Base-by-base conservation (phyloP, 2,888 invertebrate species). In the Noctua comes region DNA sequence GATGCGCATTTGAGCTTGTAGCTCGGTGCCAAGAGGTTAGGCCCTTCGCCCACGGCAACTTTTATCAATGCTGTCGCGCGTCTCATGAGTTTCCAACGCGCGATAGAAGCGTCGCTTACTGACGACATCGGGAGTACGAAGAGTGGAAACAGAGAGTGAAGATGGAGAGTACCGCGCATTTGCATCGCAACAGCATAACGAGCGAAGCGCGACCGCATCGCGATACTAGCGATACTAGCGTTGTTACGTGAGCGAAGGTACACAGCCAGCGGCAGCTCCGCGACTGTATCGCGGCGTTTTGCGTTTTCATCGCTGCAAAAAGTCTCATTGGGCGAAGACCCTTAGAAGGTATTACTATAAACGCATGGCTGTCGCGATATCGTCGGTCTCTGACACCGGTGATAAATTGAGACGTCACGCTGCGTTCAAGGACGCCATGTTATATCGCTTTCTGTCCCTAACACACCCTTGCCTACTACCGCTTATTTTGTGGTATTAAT, bases 381-480 rank as follows among this genome's bases (percentile, higher is more conserved):
- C 36, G 51, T 76, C 57, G 24, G 27, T 70, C 66, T 77, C 76
- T 40, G 48, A 27, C 72, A 59, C 71, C 71, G 71, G 73, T 80
- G 81, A 83, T 74, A 80, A 74, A 84, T 80, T 24, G 68, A 57
- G 24, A 59, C 64, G 31, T 65, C 64, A 76, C 31, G 66, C 71
- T 31, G 54, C 48, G 68, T 1, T 64, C 80, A 68, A 71, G 66
- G 73, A 40, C 73, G 84, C 79, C 40, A 57, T 76, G 48, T 66
- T 31, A 40, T 84, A 71, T 80, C 70, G 70, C 36, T 72, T 68
- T 40, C 72, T 65, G 69, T 83, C 72, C 73, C 43, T 69, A 43
- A 27, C 43, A 54, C 73, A 16, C 24, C 62, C 59, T 48, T 8
- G 36, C 40, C 24, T 31, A 43, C 36, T 10, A 43, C 18, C n/a